Percentiles rank a stretch among this genome's conserved stretches.
These are phyloP conservation scores for Illadopsis cleaveri DNA, from an alignment of 2,113 vertebrate species.

Conservation along the genomic window DNA sequence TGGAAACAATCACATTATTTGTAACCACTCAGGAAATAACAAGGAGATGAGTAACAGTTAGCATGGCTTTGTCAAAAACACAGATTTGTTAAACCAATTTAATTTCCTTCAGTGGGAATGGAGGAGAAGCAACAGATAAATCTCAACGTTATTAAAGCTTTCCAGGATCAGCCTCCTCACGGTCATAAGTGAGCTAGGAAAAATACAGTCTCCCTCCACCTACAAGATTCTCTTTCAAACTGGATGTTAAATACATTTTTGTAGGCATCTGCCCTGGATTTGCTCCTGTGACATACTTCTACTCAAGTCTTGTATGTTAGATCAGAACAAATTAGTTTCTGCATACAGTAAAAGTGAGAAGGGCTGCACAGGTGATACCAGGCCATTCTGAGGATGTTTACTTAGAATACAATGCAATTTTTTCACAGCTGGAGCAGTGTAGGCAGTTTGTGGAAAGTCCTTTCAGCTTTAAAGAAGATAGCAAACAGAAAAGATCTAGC, in stretches of 20 bases:
- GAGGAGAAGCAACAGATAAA: conserved; percentile 34
- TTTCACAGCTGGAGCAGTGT: background rate
- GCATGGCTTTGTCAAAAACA: conserved; percentile 51
- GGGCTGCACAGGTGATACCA: background rate
- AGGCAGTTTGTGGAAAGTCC: background rate
- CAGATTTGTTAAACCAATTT: conserved; percentile 66
- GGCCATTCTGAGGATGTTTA: background rate
- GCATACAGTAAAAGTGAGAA: background rate
- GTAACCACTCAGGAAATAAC: conserved; percentile 67
- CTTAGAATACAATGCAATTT: background rate
- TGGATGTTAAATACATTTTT: background rate
- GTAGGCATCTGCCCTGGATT: conserved; percentile 19
- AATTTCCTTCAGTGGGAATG: conserved; percentile 52
- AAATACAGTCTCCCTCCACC: background rate
- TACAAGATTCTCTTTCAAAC: conserved; percentile 7
- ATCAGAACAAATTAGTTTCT: background rate
- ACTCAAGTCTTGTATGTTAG: background rate
- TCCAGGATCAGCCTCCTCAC: background rate
- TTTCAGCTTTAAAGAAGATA: background rate
- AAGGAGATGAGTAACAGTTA: conserved; percentile 65
- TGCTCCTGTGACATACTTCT: background rate
- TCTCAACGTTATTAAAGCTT: conserved; percentile 51
- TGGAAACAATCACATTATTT: conserved; percentile 64
- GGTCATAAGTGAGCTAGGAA: background rate
- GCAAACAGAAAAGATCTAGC: background rate